These are phyloP conservation scores for Mustela lutreola DNA, from an alignment of 2,113 vertebrate genomes.

Conservation along the genomic window DNA sequence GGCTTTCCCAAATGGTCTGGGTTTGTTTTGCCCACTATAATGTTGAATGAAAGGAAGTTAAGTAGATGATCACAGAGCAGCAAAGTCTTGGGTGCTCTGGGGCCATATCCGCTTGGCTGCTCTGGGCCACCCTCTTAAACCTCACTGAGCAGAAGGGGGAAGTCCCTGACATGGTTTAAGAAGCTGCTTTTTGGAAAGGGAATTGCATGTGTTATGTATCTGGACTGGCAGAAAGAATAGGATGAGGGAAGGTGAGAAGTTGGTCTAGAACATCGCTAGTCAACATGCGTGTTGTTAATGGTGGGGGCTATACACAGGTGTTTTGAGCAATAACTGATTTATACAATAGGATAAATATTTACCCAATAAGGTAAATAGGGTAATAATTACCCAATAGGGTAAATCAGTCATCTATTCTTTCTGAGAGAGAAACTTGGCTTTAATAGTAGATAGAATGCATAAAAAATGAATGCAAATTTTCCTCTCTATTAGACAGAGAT, in stretches of 20 bases:
- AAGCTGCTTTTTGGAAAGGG: background rate
- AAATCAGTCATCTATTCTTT: background rate
- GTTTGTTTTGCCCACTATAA: background rate
- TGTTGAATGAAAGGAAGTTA: background rate
- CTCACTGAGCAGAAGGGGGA: background rate
- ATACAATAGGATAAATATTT: background rate
- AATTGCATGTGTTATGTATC: background rate
- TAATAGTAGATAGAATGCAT: background rate
- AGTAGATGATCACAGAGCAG: background rate
- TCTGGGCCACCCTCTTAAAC: background rate
- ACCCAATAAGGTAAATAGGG: background rate
- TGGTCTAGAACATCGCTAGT: background rate
- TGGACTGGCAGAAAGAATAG: background rate
- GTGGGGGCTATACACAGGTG: background rate
- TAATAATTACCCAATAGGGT: background rate
- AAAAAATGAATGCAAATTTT: background rate
- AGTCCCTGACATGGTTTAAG: background rate
- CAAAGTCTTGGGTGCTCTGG: background rate
- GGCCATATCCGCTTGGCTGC: fast-evolving
- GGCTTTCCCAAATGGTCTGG: background rate
- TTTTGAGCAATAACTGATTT: background rate
- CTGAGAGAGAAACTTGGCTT: background rate
- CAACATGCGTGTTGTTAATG: background rate
- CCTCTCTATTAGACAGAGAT: background rate
- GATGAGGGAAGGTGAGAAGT: background rate